A percentile compares a stretch with the other conserved stretches of the same genome.
phyloP scores from a whole-genome alignment of 2,888 invertebrate genomes.

The Ophion obscuratus region DNA sequence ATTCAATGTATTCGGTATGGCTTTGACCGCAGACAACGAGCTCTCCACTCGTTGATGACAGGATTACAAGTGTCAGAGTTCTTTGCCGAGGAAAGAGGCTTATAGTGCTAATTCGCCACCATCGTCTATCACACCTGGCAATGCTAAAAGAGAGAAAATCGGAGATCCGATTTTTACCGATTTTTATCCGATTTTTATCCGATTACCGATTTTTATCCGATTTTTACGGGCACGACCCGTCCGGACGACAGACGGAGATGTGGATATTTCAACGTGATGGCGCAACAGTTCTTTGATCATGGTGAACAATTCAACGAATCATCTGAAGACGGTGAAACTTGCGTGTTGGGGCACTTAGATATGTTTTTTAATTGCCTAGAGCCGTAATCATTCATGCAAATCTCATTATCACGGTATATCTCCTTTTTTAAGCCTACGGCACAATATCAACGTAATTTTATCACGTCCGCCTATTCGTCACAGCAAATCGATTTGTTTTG shows the following conservation, averaged over 20 bases:
- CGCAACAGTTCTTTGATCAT: background rate
- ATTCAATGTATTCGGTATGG: constrained; percentile 53
- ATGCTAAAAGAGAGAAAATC: background rate
- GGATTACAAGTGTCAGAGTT: constrained; percentile 1
- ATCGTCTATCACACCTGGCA: constrained; percentile 7
- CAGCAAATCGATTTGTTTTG: no score
- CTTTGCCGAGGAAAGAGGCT: constrained; percentile 28
- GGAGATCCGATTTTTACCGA: constrained; percentile 58
- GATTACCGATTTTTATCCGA: no score
- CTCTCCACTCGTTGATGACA: background rate
- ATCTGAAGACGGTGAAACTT: background rate
- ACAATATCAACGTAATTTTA: no score
- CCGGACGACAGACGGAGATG: constrained; percentile 3
- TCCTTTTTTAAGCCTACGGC: no score
- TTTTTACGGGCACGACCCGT: constrained; percentile 48
- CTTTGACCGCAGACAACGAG: constrained; percentile 58
- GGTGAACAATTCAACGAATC: background rate
- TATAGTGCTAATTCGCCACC: constrained; percentile 20
- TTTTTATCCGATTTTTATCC: no score
- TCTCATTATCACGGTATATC: no score
- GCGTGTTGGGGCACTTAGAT: no score
- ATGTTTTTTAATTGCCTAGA: background rate
- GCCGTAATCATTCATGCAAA: background rate
- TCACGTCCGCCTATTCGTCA: no score
- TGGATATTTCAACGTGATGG: background rate